Percentiles rank a stretch among this genome's conserved stretches.
Conservation (phyloP, 2,888 invertebrate genomes). For the Octonoba sinensis region DNA sequence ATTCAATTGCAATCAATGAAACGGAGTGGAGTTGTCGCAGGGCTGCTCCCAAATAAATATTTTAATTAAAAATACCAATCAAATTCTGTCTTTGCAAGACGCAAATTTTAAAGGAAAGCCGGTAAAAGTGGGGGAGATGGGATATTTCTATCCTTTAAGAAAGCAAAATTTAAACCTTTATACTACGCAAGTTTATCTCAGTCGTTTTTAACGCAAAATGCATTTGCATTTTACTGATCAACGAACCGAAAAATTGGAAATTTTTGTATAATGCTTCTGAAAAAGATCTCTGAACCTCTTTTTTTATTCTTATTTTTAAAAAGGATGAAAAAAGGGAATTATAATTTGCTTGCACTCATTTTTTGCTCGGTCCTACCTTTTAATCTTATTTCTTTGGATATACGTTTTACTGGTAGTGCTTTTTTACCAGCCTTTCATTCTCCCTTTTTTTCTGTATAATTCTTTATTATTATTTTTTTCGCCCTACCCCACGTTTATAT, state of each 20-base stretch:
- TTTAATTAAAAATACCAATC: no score
- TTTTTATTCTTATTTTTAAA: constrained; percentile 15
- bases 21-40: no score
- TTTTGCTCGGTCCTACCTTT: constrained; percentile 41
- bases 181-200: constrained; percentile 41
- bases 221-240: constrained; percentile 60
- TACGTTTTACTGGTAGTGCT: constrained; percentile 10
- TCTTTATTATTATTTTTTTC: constrained; percentile 14
- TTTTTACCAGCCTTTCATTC: constrained; percentile 36
- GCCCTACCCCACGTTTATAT: constrained; percentile 29
- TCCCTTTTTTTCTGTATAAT: not conserved
- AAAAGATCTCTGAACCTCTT: constrained; percentile 35
- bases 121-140: no score
- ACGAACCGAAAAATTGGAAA: constrained; percentile 58
- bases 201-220: constrained; percentile 46
- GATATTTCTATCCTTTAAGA: constrained; percentile 7
- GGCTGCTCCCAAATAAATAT: no score
- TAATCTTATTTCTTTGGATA: constrained; percentile 47
- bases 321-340: constrained; percentile 27
- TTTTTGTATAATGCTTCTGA: constrained; percentile 54
- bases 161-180: constrained; percentile 43
- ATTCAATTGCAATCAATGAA: no score
- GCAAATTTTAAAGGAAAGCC: no score
- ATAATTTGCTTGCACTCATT: constrained; percentile 53
- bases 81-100: no score